A percentile compares a stretch with the other conserved stretches of the same genome.
These are phyloP conservation scores for Antennarius striatus DNA, from an alignment of 2,113 vertebrate genomes.

Conservation along the genomic window DNA sequence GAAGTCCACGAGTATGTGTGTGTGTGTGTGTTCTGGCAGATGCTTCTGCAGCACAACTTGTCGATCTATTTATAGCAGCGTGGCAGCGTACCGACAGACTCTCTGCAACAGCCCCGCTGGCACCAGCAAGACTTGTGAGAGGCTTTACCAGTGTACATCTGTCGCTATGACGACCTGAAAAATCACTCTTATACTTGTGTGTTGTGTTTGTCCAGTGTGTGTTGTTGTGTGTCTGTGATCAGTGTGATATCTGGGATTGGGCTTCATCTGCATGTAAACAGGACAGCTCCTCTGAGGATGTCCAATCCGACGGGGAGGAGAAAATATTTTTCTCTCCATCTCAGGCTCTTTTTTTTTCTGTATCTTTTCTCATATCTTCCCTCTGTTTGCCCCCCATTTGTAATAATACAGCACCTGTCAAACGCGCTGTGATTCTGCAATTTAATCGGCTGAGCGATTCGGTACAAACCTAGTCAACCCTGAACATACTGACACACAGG, in stretches of 20 bases:
- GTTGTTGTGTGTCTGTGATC: not conserved
- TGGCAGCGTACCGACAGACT: conserved; percentile 36
- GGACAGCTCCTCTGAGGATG: conserved; percentile 41
- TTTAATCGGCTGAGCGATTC: conserved; percentile 23
- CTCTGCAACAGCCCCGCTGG: conserved; percentile 44
- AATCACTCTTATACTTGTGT: conserved; percentile 1
- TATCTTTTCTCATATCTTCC: conserved; percentile 32
- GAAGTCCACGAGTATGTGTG: conserved; percentile 30
- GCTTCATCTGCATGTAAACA: conserved; percentile 53
- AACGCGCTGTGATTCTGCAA: conserved; percentile 10
- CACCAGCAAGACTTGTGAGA: conserved; percentile 23
- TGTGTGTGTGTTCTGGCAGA: conserved; percentile 23
- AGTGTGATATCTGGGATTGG: not conserved
- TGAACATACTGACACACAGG: conserved; percentile 1
- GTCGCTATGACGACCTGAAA: not conserved
- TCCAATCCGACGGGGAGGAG: conserved; percentile 33
- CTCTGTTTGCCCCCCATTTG: conserved; percentile 14
- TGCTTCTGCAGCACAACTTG: conserved; percentile 53
- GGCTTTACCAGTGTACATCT: conserved; percentile 16
- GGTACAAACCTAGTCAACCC: conserved; percentile 19
- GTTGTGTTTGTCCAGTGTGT: conserved; percentile 1
- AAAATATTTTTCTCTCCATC: conserved; percentile 1
- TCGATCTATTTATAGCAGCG: conserved; percentile 64
- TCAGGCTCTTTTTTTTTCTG: not conserved
- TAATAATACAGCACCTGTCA: conserved; percentile 29